Conservation (phyloP, 2,797 vertebrate genomes). For the Chiloscyllium punctatum region DNA sequence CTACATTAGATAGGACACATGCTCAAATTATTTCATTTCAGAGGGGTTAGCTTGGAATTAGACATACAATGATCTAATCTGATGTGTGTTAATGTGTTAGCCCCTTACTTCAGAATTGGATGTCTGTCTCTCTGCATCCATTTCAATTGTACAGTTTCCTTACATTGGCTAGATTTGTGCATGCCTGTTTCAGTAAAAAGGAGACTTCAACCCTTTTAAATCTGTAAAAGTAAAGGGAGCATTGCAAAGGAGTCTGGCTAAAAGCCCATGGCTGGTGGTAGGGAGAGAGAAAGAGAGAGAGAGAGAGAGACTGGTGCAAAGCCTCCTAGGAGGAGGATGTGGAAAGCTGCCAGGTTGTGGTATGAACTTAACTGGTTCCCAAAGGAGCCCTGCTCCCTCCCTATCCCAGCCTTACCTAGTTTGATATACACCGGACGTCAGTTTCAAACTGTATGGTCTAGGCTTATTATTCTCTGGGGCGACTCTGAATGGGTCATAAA, state of each 20-base stretch:
- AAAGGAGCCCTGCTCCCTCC: no score
- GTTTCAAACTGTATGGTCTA: not conserved
- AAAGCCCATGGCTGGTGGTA: not conserved
- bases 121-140: not conserved
- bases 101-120: not conserved
- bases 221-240: not conserved
- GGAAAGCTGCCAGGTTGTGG: not conserved
- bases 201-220: not conserved
- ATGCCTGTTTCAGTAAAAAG: no score
- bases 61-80: not conserved
- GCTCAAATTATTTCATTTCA: no score
- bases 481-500: not conserved
- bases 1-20: no score
- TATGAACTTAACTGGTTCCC: not conserved
- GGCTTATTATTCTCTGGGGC: not conserved
- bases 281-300: no score
- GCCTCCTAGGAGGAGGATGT: no score
- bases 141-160: not conserved
- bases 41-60: no score
- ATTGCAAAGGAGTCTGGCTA: not conserved
- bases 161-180: not conserved
- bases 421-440: not conserved
- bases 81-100: not conserved
- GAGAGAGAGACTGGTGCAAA: no score
- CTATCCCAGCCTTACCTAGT: not conserved